Base-by-base conservation (phyloP, 2,888 invertebrate species). In the Glyphotaelius pellucidus region DNA sequence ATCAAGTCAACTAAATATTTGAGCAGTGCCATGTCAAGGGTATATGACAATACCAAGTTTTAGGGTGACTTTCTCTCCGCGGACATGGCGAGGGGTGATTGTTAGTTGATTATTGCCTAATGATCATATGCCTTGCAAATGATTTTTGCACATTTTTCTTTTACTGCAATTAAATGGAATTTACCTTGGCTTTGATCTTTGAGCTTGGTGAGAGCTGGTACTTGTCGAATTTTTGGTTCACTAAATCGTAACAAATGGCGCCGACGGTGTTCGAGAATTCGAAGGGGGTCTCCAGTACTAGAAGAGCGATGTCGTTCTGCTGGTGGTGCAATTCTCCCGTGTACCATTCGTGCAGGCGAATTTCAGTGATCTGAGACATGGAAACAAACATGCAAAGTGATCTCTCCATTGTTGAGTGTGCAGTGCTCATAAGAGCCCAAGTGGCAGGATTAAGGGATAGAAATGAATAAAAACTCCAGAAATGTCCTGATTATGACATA, bases 251-350 rank as follows among this genome's bases (percentile, higher is more conserved):
- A 52, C 87, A 87, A 31, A 87, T 31, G 0, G 87, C 47, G 2
- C 52, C 47, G 7, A 87, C 52, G n/a, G 38, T 52, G 19, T 87
- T 52, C 1, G 87, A 67, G 31, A 87, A 52, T n/a, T 15, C 31
- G 7, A 87, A 87, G 9, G 87, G 87, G 11, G 87, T 67, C 7
- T 47, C 9, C 31, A 87, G 87, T 14, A 87, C 67, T 25, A 87
- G 42, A 0, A 87, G 7, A 5, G 87, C 87, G 0, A 87, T 11
- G 52, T 87, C 87, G 2, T 42, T 67, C 30, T 87, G 87, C 5
- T 87, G 87, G 31, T 87, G 42, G 30, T 87, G 87, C 52, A 52
- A 15, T 5, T 87, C 87, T 31, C 87, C 87, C n/a, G 19, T 47
- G 19, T 87, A 87, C 31, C 30, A 87, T 7, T 87, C 67, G 25